These are phyloP conservation scores for Melanargia galathea DNA, from an alignment of 2,888 invertebrate species.

Conservation along the genomic window DNA sequence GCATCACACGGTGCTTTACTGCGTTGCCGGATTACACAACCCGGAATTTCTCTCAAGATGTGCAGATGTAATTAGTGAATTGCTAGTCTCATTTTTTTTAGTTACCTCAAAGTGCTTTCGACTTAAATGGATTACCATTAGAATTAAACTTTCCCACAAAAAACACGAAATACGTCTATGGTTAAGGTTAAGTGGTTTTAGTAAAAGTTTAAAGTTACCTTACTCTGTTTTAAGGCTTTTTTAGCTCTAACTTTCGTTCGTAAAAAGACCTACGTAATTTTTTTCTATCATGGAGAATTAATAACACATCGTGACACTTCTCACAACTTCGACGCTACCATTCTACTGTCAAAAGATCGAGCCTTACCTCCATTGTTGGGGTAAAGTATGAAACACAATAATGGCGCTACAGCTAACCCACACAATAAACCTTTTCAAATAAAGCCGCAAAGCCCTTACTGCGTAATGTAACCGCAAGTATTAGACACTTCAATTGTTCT, in stretches of 20 bases:
- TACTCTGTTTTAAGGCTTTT: too few species aligned
- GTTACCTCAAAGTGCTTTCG: neutral
- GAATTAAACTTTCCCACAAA: too few species aligned
- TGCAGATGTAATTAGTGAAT: slow-evolving; percentile 19
- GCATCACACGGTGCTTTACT: slow-evolving; percentile 8
- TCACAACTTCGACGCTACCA: neutral
- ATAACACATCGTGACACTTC: neutral
- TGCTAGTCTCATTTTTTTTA: slow-evolving; percentile 10
- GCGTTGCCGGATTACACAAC: slow-evolving; percentile 20
- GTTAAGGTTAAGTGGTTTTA: too few species aligned
- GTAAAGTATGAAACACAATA: slow-evolving; percentile 21
- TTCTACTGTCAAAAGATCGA: slow-evolving; percentile 5
- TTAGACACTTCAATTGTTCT: neutral
- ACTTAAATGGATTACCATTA: neutral
- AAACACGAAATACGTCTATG: too few species aligned
- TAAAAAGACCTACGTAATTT: neutral
- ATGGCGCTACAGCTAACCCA: slow-evolving; percentile 20
- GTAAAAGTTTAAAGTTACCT: too few species aligned
- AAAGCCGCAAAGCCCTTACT: slow-evolving; percentile 24
- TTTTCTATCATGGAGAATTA: neutral
- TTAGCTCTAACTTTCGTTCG: too few species aligned
- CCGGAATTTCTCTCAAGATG: slow-evolving; percentile 20
- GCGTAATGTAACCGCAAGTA: slow-evolving; percentile 22
- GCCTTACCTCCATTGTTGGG: slow-evolving; percentile 19
- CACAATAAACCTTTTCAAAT: slow-evolving; percentile 22